These are phyloP conservation scores for Calidris pygmaea DNA, from an alignment of 2,113 vertebrate genomes.

Conservation along the genomic window DNA sequence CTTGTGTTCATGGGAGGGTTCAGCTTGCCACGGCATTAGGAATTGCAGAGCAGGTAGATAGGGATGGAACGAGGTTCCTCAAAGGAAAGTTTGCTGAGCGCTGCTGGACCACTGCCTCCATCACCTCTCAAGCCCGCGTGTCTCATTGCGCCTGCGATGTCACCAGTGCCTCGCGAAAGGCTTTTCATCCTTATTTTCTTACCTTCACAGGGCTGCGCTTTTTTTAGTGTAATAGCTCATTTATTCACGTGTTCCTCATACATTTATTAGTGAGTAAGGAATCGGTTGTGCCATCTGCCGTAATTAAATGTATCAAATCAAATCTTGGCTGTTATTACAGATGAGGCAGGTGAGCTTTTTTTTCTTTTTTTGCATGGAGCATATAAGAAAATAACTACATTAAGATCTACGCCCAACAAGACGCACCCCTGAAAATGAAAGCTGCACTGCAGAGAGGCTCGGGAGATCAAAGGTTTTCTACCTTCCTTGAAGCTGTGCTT, in stretches of 20 bases:
- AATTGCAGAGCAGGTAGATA: neutral
- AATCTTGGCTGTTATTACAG: neutral
- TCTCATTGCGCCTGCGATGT: accelerated
- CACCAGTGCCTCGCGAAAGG: neutral
- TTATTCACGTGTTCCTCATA: neutral
- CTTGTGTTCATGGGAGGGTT: neutral
- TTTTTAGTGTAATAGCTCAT: neutral
- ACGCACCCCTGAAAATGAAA: neutral
- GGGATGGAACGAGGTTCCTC: neutral
- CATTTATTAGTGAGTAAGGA: neutral
- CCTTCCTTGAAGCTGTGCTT: constrained; percentile 43
- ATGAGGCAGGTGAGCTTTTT: neutral
- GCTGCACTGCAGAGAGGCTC: neutral
- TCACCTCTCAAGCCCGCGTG: neutral
- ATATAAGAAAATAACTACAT: neutral
- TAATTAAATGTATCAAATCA: neutral
- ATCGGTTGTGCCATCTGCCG: neutral
- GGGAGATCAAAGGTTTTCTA: constrained; percentile 31
- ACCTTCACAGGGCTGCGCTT: neutral
- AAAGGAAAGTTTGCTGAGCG: neutral
- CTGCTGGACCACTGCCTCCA: neutral
- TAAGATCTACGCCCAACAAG: neutral
- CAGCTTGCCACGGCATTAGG: neutral
- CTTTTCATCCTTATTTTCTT: neutral
- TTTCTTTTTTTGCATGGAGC: neutral